Percentiles rank a stretch among this genome's conserved stretches.
These are phyloP conservation scores for Aethina tumida DNA, from an alignment of 1,140 invertebrate genomes.

Conservation along the genomic window DNA sequence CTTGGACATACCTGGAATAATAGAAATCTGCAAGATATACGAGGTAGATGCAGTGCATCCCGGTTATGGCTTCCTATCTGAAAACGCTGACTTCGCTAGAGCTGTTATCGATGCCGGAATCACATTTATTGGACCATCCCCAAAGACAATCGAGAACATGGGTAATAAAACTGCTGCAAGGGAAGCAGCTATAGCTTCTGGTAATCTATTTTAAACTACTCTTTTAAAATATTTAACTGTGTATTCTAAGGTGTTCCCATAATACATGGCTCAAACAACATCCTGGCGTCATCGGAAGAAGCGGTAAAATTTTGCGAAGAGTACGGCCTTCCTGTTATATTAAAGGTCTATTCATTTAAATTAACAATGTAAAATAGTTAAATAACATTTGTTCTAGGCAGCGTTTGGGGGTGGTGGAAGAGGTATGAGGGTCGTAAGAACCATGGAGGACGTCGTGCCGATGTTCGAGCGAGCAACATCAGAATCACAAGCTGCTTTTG, in stretches of 20 bases:
- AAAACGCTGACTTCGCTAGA: conserved; percentile 69
- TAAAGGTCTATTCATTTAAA: no score
- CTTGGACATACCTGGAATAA: conserved; percentile 53
- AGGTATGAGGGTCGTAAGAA: conserved; percentile 94
- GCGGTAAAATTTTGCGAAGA: conserved; percentile 85
- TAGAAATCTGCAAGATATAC: conserved; percentile 35
- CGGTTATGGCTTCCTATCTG: conserved; percentile 67
- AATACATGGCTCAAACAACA: conserved; percentile 85
- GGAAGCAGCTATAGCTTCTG: conserved; percentile 79
- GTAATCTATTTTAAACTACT: conserved; percentile 30
- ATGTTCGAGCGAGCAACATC: conserved; percentile 87
- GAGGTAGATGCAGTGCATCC: conserved; percentile 42
- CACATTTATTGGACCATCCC: conserved; percentile 90
- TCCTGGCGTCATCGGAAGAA: conserved; percentile 79
- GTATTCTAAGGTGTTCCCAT: conserved; percentile 57
- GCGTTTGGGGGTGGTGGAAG: conserved; percentile 96
- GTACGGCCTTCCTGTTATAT: conserved; percentile 93
- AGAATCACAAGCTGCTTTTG: conserved; percentile 92
- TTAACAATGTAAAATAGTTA: no score
- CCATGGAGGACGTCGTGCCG: conserved; percentile 88
- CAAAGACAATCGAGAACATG: conserved; percentile 93
- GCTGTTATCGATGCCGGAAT: conserved; percentile 88
- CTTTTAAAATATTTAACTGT: not conserved
- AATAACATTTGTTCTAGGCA: conserved; percentile 99
- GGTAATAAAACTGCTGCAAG: conserved; percentile 95